Evolutionary conservation across 2,113 vertebrate species (phyloP), one percentile per base, ranked within the genome.

Genomic region (Smithornis capensis): DNA sequence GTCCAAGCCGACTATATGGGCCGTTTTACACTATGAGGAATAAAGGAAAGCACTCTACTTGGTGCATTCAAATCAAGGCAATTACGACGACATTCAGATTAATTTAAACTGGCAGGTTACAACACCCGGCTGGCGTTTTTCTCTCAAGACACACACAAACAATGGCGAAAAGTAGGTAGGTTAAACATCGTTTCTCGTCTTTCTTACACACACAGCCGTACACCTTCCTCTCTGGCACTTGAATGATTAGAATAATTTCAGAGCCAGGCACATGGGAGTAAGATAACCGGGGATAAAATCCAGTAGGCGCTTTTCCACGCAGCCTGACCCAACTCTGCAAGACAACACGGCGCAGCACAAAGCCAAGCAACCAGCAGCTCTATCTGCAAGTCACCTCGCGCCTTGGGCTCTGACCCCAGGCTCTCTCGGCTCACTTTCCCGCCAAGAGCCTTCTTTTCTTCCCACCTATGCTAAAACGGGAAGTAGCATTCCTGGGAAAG

Each of bases 21-120:
- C 28, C 31, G 12, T 82, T 84, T 93, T 83, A 80, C 69, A 45
- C 4, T 5, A 62, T 23, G 70, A 9, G 60, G 45, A 80, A 95
- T 64, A 88, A 94, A 93, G 50, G 29, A 87, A 92, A 68, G 49
- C n/a, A 63, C 81, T 92, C 77, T 31, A 42, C 38, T 77, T 14
- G 16, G 50, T 69, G 75, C 5, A 2, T 87, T 92, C 35, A 65
- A 91, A 86, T 67, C 47, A 87, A 85, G 65, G 69, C 5, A 28
- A 63, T 92, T 81, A 62, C 45, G 57, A 70, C 5, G 19, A 81
- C 57, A 24, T 42, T 89, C 78, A 49, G 60, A 77, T 92, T 93
- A 87, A 92, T 96, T 93, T 83, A 70, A 93, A 59, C 31, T 59
- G 90, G 47, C 85, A 90, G 79, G 64, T 75, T 94, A 74, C 73